Conservation (phyloP, 2,113 vertebrate species). For the Sphyrna mokarran region DNA sequence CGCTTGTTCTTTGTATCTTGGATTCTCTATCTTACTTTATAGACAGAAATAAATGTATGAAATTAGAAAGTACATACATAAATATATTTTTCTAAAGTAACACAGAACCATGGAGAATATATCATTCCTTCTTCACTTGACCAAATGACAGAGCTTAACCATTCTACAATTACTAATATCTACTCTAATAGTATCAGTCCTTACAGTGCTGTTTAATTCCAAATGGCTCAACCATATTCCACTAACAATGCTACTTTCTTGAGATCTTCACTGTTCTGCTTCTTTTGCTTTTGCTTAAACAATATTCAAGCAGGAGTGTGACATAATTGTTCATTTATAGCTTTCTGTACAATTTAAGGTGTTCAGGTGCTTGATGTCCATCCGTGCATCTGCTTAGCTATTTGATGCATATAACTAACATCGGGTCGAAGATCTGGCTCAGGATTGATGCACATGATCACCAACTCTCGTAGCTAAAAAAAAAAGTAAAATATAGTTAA, state of each 20-base stretch:
- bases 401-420: constrained; percentile 70
- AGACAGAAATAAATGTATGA: constrained; percentile 21
- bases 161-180: constrained; percentile 15
- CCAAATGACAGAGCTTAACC: not conserved
- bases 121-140: not conserved
- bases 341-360: not conserved
- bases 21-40: not conserved
- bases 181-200: constrained; percentile 45
- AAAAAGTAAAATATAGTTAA: constrained; percentile 37
- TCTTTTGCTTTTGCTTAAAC: constrained; percentile 47
- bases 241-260: constrained; percentile 42
- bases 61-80: constrained; percentile 5
- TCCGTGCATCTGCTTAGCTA: constrained; percentile 74
- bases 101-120: constrained; percentile 4
- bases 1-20: not conserved
- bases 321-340: constrained; percentile 40
- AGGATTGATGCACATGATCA: constrained; percentile 75
- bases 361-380: constrained; percentile 72
- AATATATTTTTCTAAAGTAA: constrained; percentile 31
- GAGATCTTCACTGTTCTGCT: constrained; percentile 42
- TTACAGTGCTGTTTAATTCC: constrained; percentile 49
- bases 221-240: constrained; percentile 44
- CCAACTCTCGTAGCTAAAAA: constrained; percentile 70
- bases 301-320: constrained; percentile 59
- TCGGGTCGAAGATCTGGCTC: constrained; percentile 70